Evolutionary conservation across 2,113 vertebrate genomes (phyloP), one percentile per base, ranked within the genome.

Genomic region (Brachyhypopomus occidentalis): DNA sequence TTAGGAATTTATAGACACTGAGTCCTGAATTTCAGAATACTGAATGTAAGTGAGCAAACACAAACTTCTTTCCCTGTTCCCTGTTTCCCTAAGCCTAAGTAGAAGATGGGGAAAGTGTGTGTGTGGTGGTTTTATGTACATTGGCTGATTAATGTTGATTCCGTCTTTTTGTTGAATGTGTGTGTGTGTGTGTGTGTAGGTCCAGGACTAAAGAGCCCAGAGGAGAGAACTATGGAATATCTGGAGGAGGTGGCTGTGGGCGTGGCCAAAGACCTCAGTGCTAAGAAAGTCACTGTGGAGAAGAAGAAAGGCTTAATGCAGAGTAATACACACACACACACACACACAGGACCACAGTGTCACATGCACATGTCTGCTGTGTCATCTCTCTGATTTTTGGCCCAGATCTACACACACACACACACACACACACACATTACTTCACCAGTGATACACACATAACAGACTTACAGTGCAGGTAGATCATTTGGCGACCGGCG

Each of bases 231-330:
- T 0, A 89, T 95, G 0, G 94, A 96, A 41, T 96, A 96, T 89
- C 89, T 96, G 70, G 94, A 96, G 88, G 95, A 97, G 83, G 92
- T 96, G 60, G 95, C 95, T 1, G 77, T 96, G 78, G 86, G 69
- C 55, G 92, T 93, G 86, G 94, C 95, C 80, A 91, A 92, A 88
- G 95, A 91, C 1, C 90, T 97, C 3, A 92, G 91, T 82, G 94
- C 92, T 87, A 95, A 92, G 83, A 94, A 92, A 1, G 84, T 96
- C 82, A 92, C 94, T 6, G 14, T 92, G 82, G 94, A 88, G 60
- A 94, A 90, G 66, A 85, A 93, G 0, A 95, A 92, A 72, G 92
- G 94, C 55, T 85, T 97, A 4, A 23, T 95, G 0, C 93, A 95
- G 87, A 97, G 96, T 97, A 87, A 94, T 94, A 92, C 11, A 59